A percentile compares a stretch with the other conserved stretches of the same genome.
Evolutionary conservation across 1,140 invertebrate species (phyloP).

Genomic region (Nebria ingens): DNA sequence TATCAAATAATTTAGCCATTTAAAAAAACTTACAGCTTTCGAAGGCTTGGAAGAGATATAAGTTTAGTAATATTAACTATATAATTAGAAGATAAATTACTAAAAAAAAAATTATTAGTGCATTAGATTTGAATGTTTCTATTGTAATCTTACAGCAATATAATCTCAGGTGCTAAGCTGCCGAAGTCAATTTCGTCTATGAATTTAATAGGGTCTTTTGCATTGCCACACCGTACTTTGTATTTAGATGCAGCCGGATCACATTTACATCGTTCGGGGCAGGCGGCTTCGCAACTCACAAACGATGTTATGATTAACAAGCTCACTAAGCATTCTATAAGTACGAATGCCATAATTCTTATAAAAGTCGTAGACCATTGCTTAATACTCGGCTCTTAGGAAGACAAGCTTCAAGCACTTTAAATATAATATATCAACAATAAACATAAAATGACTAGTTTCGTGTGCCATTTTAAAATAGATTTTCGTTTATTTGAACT

Average conservation of each 20-base stretch:
- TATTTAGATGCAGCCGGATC: constrained; percentile 23
- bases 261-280: constrained; percentile 28
- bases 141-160: constrained; percentile 34
- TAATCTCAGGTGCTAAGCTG: constrained; percentile 33
- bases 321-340: neutral
- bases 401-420: neutral
- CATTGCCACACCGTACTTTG: constrained; percentile 33
- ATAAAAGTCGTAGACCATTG: neutral
- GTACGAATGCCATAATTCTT: constrained; percentile 1
- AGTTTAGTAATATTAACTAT: constrained; percentile 28
- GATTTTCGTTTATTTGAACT: no score
- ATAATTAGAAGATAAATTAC: constrained; percentile 31
- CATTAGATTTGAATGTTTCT: neutral
- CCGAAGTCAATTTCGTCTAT: constrained; percentile 37
- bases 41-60: constrained; percentile 29
- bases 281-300: constrained; percentile 16
- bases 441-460: no score
- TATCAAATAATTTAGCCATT: constrained; percentile 8
- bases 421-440: no score
- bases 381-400: neutral
- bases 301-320: neutral
- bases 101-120: constrained; percentile 20
- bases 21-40: constrained; percentile 31
- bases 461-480: no score
- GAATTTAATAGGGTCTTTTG: constrained; percentile 27